Evolutionary conservation across 2,888 invertebrate species (phyloP).

Genomic region (Crepidodera aurea): DNA sequence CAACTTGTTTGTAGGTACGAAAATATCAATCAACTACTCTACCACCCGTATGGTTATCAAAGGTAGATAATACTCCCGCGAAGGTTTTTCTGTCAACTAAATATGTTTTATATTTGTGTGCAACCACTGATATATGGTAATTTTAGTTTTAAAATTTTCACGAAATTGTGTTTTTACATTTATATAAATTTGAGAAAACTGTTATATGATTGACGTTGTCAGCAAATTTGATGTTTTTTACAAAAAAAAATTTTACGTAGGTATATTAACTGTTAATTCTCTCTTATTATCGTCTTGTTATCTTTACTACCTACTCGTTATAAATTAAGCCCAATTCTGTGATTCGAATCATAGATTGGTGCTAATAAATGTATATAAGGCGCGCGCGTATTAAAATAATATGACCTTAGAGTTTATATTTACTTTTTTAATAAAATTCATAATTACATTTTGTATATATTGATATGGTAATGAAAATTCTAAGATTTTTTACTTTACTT

Average conservation of each 20-base stretch:
- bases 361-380: conserved; percentile 6
- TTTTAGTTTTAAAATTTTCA: neutral
- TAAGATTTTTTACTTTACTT: too few relatives aligned
- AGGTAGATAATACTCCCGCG: conserved; percentile 2
- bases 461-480: too few relatives aligned
- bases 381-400: neutral
- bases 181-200: too few relatives aligned
- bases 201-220: neutral
- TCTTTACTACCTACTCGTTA: conserved; percentile 3
- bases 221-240: neutral
- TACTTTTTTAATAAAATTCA: too few relatives aligned
- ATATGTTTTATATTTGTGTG: neutral
- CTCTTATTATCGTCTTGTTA: conserved; percentile 9
- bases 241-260: neutral
- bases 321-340: conserved; percentile 1
- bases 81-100: neutral
- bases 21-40: neutral
- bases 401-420: too few relatives aligned
- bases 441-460: too few relatives aligned
- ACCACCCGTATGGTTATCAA: conserved; percentile 13
- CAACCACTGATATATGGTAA: neutral
- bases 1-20: neutral
- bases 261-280: neutral
- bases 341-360: neutral
- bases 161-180: too few relatives aligned